Conservation (phyloP, 2,888 invertebrate genomes). For the Chrysina gloriosa region DNA sequence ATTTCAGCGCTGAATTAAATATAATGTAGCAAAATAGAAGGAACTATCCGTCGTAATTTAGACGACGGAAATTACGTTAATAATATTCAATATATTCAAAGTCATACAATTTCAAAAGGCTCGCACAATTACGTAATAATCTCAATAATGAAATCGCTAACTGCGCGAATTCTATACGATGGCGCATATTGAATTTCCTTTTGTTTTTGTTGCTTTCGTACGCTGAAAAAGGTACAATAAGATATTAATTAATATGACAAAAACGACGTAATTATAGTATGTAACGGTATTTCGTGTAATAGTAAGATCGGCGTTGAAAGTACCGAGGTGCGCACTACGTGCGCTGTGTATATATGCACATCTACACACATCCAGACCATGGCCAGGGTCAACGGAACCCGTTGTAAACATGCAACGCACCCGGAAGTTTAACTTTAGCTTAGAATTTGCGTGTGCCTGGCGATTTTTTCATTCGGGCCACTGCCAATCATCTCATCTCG, state of each 20-base stretch:
- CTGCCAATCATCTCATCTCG: conserved; percentile 49
- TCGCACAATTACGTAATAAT: too few species aligned
- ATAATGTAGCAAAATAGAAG: too few species aligned
- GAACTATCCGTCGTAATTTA: too few species aligned
- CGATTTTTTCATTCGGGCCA: conserved; percentile 43
- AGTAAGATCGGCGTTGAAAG: conserved; percentile 9
- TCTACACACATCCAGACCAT: conserved; percentile 46
- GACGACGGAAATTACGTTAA: too few species aligned
- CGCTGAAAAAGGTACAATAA: conserved; percentile 19
- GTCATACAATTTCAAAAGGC: too few species aligned
- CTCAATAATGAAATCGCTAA: too few species aligned
- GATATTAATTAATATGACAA: conserved; percentile 47
- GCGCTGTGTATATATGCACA: conserved; percentile 12
- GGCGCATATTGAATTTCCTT: conserved; percentile 6
- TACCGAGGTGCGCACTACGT: conserved; percentile 3
- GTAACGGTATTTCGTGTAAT: conserved; percentile 28
- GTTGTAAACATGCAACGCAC: conserved; percentile 53
- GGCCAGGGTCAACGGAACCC: conserved; percentile 55
- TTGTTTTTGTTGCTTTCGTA: conserved; percentile 13
- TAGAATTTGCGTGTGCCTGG: conserved; percentile 51
- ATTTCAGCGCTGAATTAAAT: too few species aligned
- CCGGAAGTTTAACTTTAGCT: conserved; percentile 50
- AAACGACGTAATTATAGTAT: conserved; percentile 48
- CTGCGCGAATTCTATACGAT: too few species aligned
- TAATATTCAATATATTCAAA: too few species aligned